These are phyloP conservation scores for Caenorhabditis sp. DNA, from an alignment of 2,888 invertebrate genomes.

Conservation along the genomic window DNA sequence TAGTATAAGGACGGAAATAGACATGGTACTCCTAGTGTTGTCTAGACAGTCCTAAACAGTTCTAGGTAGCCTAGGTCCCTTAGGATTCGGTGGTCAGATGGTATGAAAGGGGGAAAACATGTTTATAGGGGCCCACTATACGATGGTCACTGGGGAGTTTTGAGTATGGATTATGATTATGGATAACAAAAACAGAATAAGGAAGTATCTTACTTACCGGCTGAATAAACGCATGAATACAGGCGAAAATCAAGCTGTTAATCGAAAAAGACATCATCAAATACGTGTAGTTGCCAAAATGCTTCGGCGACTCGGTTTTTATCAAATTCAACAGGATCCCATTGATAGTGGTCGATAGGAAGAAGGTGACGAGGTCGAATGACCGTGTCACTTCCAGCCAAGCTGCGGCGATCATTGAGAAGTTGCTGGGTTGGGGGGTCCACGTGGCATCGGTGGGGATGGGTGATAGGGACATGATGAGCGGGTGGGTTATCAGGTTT, in stretches of 20 bases:
- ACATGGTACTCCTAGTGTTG: too few relatives aligned
- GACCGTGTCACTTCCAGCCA: conserved; percentile 41
- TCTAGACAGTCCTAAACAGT: background rate
- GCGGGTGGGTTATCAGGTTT: too few relatives aligned
- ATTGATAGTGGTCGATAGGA: conserved; percentile 37
- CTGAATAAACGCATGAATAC: conserved; percentile 51
- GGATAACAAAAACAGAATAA: background rate
- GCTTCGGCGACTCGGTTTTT: conserved; percentile 41
- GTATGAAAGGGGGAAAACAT: too few relatives aligned
- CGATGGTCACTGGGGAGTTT: background rate
- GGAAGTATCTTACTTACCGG: conserved; percentile 31
- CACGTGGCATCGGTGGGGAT: background rate
- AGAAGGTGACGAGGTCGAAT: conserved; percentile 45
- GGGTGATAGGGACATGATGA: background rate
- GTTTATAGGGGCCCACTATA: too few relatives aligned
- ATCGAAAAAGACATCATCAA: conserved; percentile 52
- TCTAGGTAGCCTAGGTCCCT: too few relatives aligned
- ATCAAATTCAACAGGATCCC: conserved; percentile 47
- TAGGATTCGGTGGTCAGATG: too few relatives aligned
- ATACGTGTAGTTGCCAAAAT: conserved; percentile 55
- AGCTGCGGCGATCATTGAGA: conserved; percentile 3
- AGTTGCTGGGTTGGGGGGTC: too few relatives aligned
- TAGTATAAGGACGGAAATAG: too few relatives aligned
- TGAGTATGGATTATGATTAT: too few relatives aligned
- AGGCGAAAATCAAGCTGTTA: conserved; percentile 54